phyloP scores from a whole-genome alignment of 2,888 invertebrate species.

The Caenorhabditis zanzibari region DNA sequence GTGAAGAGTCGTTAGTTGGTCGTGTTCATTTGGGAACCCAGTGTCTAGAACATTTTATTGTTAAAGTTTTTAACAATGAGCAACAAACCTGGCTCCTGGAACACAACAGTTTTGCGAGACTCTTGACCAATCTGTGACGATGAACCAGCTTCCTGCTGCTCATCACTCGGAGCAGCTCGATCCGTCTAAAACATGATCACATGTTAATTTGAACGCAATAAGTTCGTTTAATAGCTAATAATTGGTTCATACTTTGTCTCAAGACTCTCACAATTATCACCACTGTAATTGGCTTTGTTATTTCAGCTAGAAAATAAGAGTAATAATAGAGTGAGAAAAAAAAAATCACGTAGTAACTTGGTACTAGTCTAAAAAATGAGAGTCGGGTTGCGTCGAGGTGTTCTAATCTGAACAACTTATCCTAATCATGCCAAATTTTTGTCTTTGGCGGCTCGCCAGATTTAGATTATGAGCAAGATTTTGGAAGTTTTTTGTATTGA shows the following conservation, averaged over 20 bases:
- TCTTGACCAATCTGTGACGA: constrained; percentile 50
- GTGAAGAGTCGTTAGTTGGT: constrained; percentile 58
- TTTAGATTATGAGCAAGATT: constrained; percentile 37
- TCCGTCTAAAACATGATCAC: constrained; percentile 45
- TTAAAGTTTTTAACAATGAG: background rate
- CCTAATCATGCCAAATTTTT: constrained; percentile 41
- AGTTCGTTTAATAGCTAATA: constrained; percentile 14
- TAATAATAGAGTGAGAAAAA: background rate
- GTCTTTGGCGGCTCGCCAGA: constrained; percentile 1
- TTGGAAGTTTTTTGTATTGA: background rate
- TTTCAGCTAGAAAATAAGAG: background rate
- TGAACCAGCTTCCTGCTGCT: constrained; percentile 58
- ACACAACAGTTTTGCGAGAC: constrained; percentile 64
- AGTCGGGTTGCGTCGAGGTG: constrained; percentile 1
- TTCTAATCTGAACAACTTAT: constrained; percentile 60
- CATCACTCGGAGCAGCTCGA: constrained; percentile 56
- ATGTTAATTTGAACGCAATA: constrained; percentile 11
- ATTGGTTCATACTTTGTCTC: constrained; percentile 10
- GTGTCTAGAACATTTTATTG: constrained; percentile 17
- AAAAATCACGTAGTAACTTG: background rate
- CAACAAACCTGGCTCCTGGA: constrained; percentile 61
- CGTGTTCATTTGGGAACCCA: constrained; percentile 42
- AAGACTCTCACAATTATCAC: constrained; percentile 23
- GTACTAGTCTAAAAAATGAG: constrained; percentile 12
- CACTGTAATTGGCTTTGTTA: constrained; percentile 42